These are phyloP conservation scores for Rhodinocichla rosea DNA, from an alignment of 2,113 vertebrate species.

Conservation along the genomic window DNA sequence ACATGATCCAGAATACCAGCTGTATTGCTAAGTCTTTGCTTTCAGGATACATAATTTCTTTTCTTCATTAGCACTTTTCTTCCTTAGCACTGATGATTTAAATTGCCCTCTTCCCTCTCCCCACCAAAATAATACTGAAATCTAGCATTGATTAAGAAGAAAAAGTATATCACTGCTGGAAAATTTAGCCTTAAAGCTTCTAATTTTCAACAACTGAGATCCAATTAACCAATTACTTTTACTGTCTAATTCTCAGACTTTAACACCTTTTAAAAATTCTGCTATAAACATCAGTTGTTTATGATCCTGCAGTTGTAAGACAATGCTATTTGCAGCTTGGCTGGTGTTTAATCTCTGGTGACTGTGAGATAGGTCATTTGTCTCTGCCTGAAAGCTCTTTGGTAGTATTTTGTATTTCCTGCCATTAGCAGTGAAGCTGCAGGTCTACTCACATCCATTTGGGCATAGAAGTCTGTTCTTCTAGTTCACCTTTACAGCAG, in stretches of 20 bases:
- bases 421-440: not conserved
- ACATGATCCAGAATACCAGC: not conserved
- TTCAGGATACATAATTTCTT: not conserved
- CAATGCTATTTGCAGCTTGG: not conserved
- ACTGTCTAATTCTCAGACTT: not conserved
- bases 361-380: not conserved
- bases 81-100: not conserved
- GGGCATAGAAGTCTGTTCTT: not conserved
- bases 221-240: not conserved
- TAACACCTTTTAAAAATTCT: not conserved
- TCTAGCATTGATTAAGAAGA: not conserved
- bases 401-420: conserved; percentile 1
- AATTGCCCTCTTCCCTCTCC: not conserved
- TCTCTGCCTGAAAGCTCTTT: not conserved
- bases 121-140: not conserved
- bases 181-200: not conserved
- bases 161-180: not conserved
- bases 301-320: not conserved
- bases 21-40: not conserved
- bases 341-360: not conserved
- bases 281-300: not conserved
- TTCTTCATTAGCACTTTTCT: not conserved
- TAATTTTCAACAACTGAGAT: not conserved
- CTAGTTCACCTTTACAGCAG: not conserved
- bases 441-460: not conserved